phyloP scores from a whole-genome alignment of 1,140 invertebrate genomes.

The Drosophila persimilis region DNA sequence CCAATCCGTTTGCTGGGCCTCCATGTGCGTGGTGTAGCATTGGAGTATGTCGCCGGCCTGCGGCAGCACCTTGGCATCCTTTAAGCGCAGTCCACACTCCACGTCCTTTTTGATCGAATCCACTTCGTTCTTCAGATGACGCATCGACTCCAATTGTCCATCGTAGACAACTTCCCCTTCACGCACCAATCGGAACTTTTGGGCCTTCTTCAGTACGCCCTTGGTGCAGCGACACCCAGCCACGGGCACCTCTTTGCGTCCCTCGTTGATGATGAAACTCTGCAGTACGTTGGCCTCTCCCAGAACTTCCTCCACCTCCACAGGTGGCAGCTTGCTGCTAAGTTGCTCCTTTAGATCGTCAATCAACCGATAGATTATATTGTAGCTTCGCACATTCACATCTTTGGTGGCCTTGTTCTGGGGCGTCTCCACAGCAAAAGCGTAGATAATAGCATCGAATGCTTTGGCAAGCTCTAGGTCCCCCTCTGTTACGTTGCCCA shows the following conservation, averaged over 20 bases:
- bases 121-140: constrained; percentile 95
- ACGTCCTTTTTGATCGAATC: constrained; percentile 91
- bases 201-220: constrained; percentile 89
- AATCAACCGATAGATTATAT: constrained; percentile 96
- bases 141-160: constrained; percentile 91
- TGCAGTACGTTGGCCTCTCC: constrained; percentile 94
- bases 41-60: constrained; percentile 90
- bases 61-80: constrained; percentile 86
- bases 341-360: constrained; percentile 94
- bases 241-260: constrained; percentile 91
- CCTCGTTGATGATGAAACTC: constrained; percentile 92
- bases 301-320: constrained; percentile 89
- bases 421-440: constrained; percentile 90
- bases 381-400: constrained; percentile 88
- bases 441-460: constrained; percentile 94
- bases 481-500: constrained; percentile 92
- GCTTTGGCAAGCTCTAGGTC: constrained; percentile 94
- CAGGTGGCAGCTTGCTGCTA: constrained; percentile 87
- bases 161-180: constrained; percentile 88
- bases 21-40: constrained; percentile 89
- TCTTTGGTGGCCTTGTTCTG: constrained; percentile 74
- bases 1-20: constrained; percentile 89
- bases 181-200: constrained; percentile 88
- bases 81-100: constrained; percentile 94
- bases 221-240: constrained; percentile 94